Evolutionary conservation across 2,888 invertebrate species (phyloP), one percentile per base, ranked within the genome.

Genomic region (Pyrrhosoma nymphula): DNA sequence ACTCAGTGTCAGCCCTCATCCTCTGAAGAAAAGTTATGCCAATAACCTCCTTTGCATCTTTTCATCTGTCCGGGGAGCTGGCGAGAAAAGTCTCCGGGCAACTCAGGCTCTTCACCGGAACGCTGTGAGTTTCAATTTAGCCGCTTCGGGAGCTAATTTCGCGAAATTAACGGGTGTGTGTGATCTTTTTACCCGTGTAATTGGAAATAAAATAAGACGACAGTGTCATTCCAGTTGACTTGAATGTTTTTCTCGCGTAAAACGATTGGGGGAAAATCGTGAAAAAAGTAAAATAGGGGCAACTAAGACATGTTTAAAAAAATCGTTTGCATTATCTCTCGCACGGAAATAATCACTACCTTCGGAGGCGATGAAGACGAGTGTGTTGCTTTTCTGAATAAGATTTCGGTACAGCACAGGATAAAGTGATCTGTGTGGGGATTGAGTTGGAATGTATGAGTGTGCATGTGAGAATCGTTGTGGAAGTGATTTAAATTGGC

Each of bases 61-160:
- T 82, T 35, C 6, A 16, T 35, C 82, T 14, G 18, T 35, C 30
- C 35, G 14, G 82, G 35, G 82, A 82, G 30, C 82, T 18, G 82
- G 20, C 35, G 23, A 35, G n/a, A 35, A n/a, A 35, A 35, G 82
- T 16, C 30, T 35, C 16, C 82, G 82, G 16, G 82, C 30, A 60
- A 60, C 16, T 69, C 30, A 35, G 35, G 35, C 35, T 14, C 82
- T 14, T 35, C 30, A 35, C 82, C 35, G 35, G 55, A 47, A 89
- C 89, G 63, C 69, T 55, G 93, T 93, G 93, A 93, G 93, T 93
- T 39, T 47, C 47, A 39, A 23, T 89, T 75, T 47, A 26, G 39
- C 47, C 82, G 82, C 35, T 35, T 30, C 82, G 30, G 35, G 16
- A 69, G 35, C 30, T 82, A 35, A 82, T 82, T 16, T 69, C 69